Conservation (phyloP, 2,113 vertebrate genomes). For the Entomyzon cyanotis region DNA sequence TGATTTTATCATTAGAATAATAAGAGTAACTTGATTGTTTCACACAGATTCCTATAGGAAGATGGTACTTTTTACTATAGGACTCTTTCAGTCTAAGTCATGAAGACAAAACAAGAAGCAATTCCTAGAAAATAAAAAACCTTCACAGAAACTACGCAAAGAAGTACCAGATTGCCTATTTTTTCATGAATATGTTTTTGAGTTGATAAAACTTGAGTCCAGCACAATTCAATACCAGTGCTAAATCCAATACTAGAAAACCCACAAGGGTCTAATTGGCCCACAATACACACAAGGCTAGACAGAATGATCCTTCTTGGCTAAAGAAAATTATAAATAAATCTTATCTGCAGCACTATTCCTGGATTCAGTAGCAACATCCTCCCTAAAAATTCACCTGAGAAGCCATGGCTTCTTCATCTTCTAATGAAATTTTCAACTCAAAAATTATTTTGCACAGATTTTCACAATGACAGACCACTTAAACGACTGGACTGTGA, state of each 20-base stretch:
- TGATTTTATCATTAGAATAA: neutral
- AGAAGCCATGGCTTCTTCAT: neutral
- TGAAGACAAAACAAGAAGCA: neutral
- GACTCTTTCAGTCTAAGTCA: neutral
- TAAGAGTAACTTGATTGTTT: neutral
- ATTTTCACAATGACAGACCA: neutral
- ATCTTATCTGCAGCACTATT: neutral
- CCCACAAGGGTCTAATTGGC: neutral
- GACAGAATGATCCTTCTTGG: neutral
- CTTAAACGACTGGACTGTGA: neutral
- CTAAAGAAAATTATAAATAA: neutral
- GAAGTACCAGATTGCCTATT: neutral
- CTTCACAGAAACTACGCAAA: neutral
- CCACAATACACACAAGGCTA: neutral
- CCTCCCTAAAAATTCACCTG: neutral
- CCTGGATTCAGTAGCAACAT: neutral
- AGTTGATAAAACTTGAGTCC: neutral
- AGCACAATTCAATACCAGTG: neutral
- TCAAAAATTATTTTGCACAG: neutral
- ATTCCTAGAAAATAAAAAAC: neutral
- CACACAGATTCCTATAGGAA: neutral
- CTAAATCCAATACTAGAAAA: neutral
- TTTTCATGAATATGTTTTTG: neutral
- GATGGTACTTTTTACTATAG: neutral
- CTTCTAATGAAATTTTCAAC: neutral